Conservation (phyloP, 2,888 invertebrate genomes). For the Mayetiola destructor region DNA sequence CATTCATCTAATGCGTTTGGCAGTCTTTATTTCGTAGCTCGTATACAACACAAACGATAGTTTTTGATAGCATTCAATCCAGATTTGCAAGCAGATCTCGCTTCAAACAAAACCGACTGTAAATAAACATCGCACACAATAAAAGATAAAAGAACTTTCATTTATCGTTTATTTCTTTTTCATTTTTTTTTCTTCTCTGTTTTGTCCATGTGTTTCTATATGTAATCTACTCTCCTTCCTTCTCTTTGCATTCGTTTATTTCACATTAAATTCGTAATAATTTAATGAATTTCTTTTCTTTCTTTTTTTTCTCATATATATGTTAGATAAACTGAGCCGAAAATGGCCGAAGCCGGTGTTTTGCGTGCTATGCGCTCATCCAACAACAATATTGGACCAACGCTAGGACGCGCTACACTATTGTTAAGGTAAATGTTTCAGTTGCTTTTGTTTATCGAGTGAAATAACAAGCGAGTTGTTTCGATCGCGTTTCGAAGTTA, state of each 20-base stretch:
- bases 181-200: neutral
- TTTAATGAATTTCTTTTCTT: neutral
- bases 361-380: neutral
- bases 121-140: too few species aligned
- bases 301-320: neutral
- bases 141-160: too few species aligned
- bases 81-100: too few species aligned
- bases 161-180: neutral
- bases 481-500: neutral
- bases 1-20: too few species aligned
- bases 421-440: conserved; percentile 4
- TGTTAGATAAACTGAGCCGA: neutral
- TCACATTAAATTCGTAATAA: neutral
- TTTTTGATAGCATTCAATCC: too few species aligned
- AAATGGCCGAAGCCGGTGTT: conserved; percentile 7
- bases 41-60: too few species aligned
- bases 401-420: neutral
- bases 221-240: neutral
- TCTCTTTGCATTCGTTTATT: neutral
- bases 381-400: neutral
- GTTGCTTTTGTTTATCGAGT: too few species aligned
- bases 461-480: neutral
- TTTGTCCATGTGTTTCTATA: neutral
- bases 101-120: too few species aligned
- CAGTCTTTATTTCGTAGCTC: too few species aligned